Base-by-base conservation (phyloP, 2,888 invertebrate genomes). In the Nomada fabriciana region DNA sequence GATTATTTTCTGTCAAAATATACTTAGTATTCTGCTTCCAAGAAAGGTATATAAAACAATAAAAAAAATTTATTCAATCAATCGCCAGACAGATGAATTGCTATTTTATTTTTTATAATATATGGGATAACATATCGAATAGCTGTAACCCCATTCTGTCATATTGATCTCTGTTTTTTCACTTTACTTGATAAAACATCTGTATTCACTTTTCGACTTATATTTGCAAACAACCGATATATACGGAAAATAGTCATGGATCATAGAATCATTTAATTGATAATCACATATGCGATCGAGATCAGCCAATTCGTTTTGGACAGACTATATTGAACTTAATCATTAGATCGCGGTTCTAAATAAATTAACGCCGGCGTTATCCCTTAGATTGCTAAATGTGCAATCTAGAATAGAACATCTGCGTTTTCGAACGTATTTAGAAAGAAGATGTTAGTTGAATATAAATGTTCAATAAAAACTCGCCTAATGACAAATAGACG, bases 351-450 rank as follows among this genome's bases (percentile, higher is more conserved):
- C 25, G 15, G 36, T 29, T 53, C 20, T n/a, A n/a, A 57, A 64
- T 64, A 42, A 69, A 36, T 25, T 0, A 13, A 20, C 18, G 53
- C 47, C 25, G 75, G 52, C 53, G 64, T 70, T 43, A 53, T 29
- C 15, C 15, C 13, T 70, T 70, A 64, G 74, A 80, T 76, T 55
- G 76, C 72, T 63, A 13, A 50, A 42, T 42, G 60, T 65, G 76
- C 85, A 63, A 73, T 80, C 79, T 83, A 75, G 69, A 59, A 1
- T 76, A 86, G 71, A 69, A 36, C 50, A 20, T 79, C 64, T 20
- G 42, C 60, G 47, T 59, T 47, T 47, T 67, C 29, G 57, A 64
- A n/a, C 42, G 29, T 64, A 47, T 29, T 43, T 57, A 75, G 60
- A 42, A 72, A 52, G 15, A 52, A 52, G 15, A 57, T 74, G 55